Evolutionary conservation across 2,113 vertebrate genomes (phyloP).

Genomic region (Peromyscus maniculatus): DNA sequence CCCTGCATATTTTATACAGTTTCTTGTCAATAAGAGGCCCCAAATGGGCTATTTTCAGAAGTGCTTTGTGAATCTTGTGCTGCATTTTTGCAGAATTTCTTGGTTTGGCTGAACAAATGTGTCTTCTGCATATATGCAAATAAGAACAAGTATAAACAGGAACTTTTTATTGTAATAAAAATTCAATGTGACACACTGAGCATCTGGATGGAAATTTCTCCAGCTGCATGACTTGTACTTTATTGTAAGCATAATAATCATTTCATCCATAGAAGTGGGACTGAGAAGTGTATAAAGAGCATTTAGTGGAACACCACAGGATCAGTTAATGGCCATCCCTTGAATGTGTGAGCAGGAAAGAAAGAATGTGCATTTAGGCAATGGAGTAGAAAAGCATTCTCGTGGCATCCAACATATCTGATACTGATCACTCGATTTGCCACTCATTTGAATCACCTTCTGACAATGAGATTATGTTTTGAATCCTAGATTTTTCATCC

Average conservation of each 20-base stretch:
- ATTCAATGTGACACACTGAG: constrained; percentile 45
- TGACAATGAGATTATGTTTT: not conserved
- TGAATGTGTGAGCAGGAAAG: constrained; percentile 21
- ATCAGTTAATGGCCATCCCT: constrained; percentile 27
- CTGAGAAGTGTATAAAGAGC: constrained; percentile 20
- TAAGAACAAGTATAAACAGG: constrained; percentile 71
- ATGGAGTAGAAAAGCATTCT: not conserved
- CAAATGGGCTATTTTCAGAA: constrained; percentile 73
- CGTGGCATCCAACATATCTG: not conserved
- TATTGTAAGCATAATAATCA: constrained; percentile 44
- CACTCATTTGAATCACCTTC: not conserved
- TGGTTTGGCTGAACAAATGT: constrained; percentile 66
- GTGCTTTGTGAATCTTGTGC: constrained; percentile 45
- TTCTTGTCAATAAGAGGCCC: constrained; percentile 60
- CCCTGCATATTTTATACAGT: constrained; percentile 66
- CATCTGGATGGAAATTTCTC: constrained; percentile 58
- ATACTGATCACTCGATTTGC: not conserved
- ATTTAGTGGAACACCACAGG: not conserved
- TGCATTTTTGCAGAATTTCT: constrained; percentile 29
- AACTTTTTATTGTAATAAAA: constrained; percentile 78
- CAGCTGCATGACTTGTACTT: constrained; percentile 31
- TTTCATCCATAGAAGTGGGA: constrained; percentile 42
- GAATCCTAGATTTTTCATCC: not conserved
- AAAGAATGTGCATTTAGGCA: not conserved
- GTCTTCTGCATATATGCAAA: constrained; percentile 53